Percentiles rank a stretch among this genome's conserved stretches.
Conservation (phyloP, 2,113 vertebrate genomes). For the Aegithalos caudatus region DNA sequence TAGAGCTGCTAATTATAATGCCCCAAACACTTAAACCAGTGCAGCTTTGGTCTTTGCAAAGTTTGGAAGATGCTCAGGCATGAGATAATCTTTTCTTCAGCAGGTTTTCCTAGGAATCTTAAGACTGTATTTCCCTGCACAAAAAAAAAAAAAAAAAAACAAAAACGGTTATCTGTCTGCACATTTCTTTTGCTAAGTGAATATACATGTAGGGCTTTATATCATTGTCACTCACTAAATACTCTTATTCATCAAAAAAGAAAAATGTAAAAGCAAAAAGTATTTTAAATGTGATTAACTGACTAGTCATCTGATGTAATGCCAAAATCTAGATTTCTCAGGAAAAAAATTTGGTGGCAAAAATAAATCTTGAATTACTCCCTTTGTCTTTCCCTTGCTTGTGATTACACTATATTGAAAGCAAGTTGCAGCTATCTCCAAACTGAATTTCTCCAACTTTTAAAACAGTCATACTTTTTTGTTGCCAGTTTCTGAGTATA, state of each 20-base stretch:
- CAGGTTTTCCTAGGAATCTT: background rate
- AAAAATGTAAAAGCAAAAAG: background rate
- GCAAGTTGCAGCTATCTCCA: background rate
- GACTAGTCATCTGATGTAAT: background rate
- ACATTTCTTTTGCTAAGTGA: background rate
- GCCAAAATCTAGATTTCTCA: background rate
- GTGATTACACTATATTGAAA: background rate
- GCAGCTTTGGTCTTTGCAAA: background rate
- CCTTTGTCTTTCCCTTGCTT: background rate
- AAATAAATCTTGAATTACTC: background rate
- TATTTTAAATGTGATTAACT: background rate
- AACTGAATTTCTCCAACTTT: background rate
- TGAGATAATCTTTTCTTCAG: background rate
- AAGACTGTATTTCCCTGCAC: background rate
- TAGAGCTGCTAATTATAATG: background rate
- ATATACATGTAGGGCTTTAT: background rate
- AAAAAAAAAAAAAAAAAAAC: background rate
- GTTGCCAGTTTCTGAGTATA: background rate
- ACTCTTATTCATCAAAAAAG: background rate
- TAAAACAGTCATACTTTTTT: background rate
- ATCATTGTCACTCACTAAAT: background rate
- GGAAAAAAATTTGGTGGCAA: background rate
- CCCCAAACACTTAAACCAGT: background rate
- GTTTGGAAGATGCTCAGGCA: background rate
- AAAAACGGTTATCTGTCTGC: too few species aligned